Evolutionary conservation across 2,797 vertebrate genomes (phyloP).

Genomic region (Muscicapa striata): DNA sequence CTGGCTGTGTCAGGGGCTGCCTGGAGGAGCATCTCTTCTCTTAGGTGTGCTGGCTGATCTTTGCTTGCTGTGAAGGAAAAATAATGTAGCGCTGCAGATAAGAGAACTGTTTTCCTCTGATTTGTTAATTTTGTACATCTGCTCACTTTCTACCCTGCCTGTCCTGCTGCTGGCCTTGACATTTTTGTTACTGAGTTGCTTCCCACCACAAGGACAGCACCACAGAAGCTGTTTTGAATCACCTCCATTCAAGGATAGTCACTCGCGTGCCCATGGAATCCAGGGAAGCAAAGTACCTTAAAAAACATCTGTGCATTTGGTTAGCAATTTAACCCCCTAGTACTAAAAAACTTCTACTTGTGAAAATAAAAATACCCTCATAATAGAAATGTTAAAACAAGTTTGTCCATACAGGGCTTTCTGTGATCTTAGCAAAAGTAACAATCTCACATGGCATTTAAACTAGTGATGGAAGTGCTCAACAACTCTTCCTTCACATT

Average conservation of each 20-base stretch:
- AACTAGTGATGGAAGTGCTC: not conserved
- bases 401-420: not conserved
- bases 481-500: not conserved
- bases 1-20: not conserved
- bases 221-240: not conserved
- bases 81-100: not conserved
- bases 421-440: not conserved
- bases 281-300: not conserved
- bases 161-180: not conserved
- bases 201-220: not conserved
- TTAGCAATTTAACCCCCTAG: not conserved
- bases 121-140: not conserved
- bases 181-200: not conserved
- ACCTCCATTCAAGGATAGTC: not conserved
- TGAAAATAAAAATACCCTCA: not conserved
- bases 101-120: not conserved
- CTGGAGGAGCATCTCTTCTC: conserved; percentile 6
- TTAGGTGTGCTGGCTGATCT: not conserved
- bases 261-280: not conserved
- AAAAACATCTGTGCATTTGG: not conserved
- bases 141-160: not conserved
- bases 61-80: conserved; percentile 25
- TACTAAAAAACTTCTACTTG: not conserved
- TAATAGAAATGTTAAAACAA: not conserved
- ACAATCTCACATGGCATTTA: not conserved